These are phyloP conservation scores for Drosophila parthenogenetica DNA, from an alignment of 2,888 invertebrate genomes.

Conservation along the genomic window DNA sequence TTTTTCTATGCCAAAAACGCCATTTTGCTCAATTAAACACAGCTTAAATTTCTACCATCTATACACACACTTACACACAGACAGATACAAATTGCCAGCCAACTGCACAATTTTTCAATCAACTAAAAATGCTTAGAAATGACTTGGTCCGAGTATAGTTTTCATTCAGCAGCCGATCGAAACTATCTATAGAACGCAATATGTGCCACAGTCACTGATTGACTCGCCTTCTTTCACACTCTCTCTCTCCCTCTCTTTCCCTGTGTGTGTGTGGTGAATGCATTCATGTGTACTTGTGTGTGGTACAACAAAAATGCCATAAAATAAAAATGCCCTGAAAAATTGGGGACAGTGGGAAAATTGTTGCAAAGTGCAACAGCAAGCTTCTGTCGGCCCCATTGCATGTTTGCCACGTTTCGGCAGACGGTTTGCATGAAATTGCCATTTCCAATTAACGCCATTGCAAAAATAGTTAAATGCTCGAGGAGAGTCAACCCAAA, in stretches of 20 bases:
- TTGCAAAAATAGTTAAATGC: conserved; percentile 79
- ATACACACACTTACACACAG: conserved; percentile 12
- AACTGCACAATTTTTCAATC: conserved; percentile 80
- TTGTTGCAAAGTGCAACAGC: conserved; percentile 47
- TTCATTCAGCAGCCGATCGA: conserved; percentile 65
- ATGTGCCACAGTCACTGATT: conserved; percentile 65
- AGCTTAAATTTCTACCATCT: conserved; percentile 59
- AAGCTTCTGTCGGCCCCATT: conserved; percentile 2
- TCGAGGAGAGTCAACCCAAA: conserved; percentile 40
- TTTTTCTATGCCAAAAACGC: conserved; percentile 40
- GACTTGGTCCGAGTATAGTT: conserved; percentile 39
- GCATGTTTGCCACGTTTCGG: conserved; percentile 42
- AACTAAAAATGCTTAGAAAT: conserved; percentile 77
- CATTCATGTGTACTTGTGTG: conserved; percentile 41
- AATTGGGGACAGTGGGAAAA: conserved; percentile 37
- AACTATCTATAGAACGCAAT: conserved; percentile 44
- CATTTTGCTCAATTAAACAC: conserved; percentile 69
- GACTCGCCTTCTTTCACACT: conserved; percentile 21
- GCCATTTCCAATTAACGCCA: conserved; percentile 83
- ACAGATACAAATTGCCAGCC: conserved; percentile 61
- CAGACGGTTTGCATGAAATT: conserved; percentile 72
- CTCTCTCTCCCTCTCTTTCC: background rate
- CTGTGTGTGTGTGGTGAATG: conserved; percentile 17
- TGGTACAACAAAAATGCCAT: conserved; percentile 56
- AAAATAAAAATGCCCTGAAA: conserved; percentile 66